Base-by-base conservation (phyloP, 2,797 vertebrate genomes). In the Melanotaenia parkinsoni region DNA sequence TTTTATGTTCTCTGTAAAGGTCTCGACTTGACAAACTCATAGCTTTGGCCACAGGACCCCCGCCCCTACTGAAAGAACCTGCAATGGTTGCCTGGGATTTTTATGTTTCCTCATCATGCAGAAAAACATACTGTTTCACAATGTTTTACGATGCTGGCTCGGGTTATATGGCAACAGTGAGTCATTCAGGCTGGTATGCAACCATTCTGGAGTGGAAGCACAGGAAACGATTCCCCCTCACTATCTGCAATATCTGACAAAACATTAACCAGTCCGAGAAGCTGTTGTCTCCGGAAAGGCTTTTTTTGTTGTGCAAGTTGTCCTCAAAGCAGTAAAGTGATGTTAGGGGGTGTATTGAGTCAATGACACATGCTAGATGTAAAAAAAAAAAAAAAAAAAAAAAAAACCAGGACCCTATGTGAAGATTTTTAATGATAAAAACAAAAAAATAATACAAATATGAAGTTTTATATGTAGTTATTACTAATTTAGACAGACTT, bases 101-200 rank as follows among this genome's bases (percentile, higher is more conserved):
- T 50, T 8, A 26, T n/a, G 26, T 72, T 70, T 66, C 35, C 47
- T 68, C 38, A 11, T 14, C 37, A n/a, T 11, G 6, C 12, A 51
- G 13, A 40, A 51, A 47, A 54, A 43, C 37, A 22, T 24, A 57
- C 58, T 20, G 14, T 81, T 85, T 77, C 58, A 65, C 59, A 70
- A 62, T 65, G 35, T 77, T 90, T 88, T 88, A 86, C 59, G 77
- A 65, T 37, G 50, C 13, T 60, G 50, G 58, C 67, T 64, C 20
- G 30, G 76, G 86, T 91, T 76, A 74, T 82, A 75, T 89, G 89
- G 81, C 82, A 86, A 77, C 83, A 65, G 38, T 85, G 86, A 86
- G 77, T 87, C 89, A 88, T 73, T 66, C 13, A 3, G 57, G 53
- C 38, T 58, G 77, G 72, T 79, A 81, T 81, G 79, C 73, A 5